These are phyloP conservation scores for Zeugodacus cucurbitae DNA, from an alignment of 1,140 invertebrate genomes.

Conservation along the genomic window DNA sequence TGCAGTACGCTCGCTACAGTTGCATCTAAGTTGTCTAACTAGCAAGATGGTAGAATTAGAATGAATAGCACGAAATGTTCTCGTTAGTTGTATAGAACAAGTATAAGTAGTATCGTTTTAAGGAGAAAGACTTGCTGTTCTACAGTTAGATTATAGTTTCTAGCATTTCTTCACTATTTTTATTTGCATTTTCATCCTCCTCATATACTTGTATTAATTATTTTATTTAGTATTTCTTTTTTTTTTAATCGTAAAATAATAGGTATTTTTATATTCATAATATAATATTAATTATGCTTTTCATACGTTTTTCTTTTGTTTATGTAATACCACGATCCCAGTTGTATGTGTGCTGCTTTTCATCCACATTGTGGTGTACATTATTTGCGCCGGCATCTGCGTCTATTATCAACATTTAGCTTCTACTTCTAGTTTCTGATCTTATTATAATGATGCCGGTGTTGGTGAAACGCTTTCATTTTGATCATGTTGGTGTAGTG, in stretches of 20 bases:
- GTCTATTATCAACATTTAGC: slow-evolving; percentile 11
- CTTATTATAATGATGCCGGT: slow-evolving; percentile 7
- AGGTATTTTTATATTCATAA: slow-evolving; percentile 39
- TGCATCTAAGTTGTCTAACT: neutral
- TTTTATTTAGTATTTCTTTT: slow-evolving; percentile 9
- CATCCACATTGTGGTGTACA: neutral
- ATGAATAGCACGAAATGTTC: neutral
- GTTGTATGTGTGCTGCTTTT: slow-evolving; percentile 17
- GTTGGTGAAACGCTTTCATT: slow-evolving; percentile 1
- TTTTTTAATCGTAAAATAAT: slow-evolving; percentile 33
- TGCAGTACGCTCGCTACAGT: slow-evolving; percentile 34
- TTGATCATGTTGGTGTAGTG: slow-evolving; percentile 35
- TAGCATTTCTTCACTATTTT: slow-evolving; percentile 24
- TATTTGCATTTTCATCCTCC: slow-evolving; percentile 23
- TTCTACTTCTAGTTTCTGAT: neutral
- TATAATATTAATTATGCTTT: slow-evolving; percentile 34
- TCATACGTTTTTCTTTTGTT: slow-evolving; percentile 34
- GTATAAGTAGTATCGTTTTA: neutral
- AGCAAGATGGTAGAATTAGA: slow-evolving; percentile 41
- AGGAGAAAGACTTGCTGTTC: neutral
- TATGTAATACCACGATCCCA: slow-evolving; percentile 36
- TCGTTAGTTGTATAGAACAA: neutral
- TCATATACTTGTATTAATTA: slow-evolving; percentile 34
- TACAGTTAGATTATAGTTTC: slow-evolving; percentile 14
- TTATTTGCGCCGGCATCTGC: neutral